phyloP scores from a whole-genome alignment of 2,888 invertebrate genomes.

The Yponomeuta plumbellus region DNA sequence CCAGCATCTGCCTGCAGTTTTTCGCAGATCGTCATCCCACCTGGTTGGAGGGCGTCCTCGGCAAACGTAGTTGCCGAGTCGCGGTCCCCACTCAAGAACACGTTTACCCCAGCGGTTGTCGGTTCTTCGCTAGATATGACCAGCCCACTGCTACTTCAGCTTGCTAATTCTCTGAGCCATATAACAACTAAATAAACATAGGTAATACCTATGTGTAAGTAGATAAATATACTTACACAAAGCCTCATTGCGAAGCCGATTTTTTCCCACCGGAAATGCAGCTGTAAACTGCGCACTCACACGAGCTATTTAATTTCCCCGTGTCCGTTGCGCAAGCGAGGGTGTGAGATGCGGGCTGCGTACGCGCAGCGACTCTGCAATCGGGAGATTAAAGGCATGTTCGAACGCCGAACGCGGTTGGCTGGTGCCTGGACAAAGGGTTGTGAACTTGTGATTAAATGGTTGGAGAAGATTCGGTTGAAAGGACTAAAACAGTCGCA shows the following conservation, averaged over 20 bases:
- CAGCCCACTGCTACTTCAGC: neutral
- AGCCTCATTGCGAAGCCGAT: neutral
- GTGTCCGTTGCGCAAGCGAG: slow-evolving; percentile 29
- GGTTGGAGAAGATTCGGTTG: no score
- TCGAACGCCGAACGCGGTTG: neutral
- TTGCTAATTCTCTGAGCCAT: neutral
- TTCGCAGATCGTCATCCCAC: no score
- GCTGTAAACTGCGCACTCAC: slow-evolving; percentile 16
- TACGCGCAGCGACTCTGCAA: slow-evolving; percentile 24
- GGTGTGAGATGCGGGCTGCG: slow-evolving; percentile 54
- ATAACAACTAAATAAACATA: neutral
- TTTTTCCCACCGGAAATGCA: slow-evolving; percentile 26
- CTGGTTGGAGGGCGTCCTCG: no score
- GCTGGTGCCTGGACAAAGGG: neutral
- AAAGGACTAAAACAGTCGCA: no score
- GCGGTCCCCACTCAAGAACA: no score
- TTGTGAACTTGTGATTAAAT: neutral
- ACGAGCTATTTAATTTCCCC: slow-evolving; percentile 16
- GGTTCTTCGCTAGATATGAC: no score
- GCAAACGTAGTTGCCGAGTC: no score
- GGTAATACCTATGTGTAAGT: neutral
- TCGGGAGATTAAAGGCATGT: slow-evolving; percentile 7
- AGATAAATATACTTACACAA: neutral
- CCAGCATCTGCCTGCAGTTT: no score
- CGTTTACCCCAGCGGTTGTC: no score